phyloP scores from a whole-genome alignment of 2,888 invertebrate species.

The Nebria brevicollis region DNA sequence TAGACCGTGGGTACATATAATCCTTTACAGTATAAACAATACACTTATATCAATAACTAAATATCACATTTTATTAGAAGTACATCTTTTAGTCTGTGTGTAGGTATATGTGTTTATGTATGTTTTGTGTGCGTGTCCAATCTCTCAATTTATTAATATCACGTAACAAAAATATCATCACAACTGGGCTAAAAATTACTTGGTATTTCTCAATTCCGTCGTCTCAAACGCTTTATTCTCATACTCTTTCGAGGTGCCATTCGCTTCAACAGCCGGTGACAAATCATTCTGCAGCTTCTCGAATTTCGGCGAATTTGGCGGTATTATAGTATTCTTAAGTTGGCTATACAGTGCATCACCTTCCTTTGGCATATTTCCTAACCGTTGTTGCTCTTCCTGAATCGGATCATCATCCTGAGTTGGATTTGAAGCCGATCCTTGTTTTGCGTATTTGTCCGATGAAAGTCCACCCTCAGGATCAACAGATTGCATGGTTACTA shows the following conservation, averaged over 20 bases:
- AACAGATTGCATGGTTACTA: conserved; percentile 64
- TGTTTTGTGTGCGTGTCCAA: conserved; percentile 16
- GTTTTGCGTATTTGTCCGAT: conserved; percentile 65
- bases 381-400: conserved; percentile 64
- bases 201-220: conserved; percentile 22
- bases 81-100: conserved; percentile 20
- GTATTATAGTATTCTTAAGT: conserved; percentile 52
- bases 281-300: conserved; percentile 59
- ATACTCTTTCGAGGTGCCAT: conserved; percentile 31
- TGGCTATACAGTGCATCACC: conserved; percentile 33
- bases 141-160: conserved; percentile 25
- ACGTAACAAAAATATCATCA: conserved; percentile 30
- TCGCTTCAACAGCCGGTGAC: conserved; percentile 39
- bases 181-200: conserved; percentile 33
- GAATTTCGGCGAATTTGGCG: conserved; percentile 68
- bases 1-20: background rate
- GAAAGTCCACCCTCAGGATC: conserved; percentile 66
- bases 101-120: conserved; percentile 6
- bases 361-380: conserved; percentile 62
- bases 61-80: conserved; percentile 45
- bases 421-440: conserved; percentile 38
- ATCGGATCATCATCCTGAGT: conserved; percentile 58
- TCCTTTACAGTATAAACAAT: conserved; percentile 35
- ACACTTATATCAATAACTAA: conserved; percentile 40
- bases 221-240: conserved; percentile 39